Evolutionary conservation across 2,888 invertebrate species (phyloP).

Genomic region (Halocaridina rubra): DNA sequence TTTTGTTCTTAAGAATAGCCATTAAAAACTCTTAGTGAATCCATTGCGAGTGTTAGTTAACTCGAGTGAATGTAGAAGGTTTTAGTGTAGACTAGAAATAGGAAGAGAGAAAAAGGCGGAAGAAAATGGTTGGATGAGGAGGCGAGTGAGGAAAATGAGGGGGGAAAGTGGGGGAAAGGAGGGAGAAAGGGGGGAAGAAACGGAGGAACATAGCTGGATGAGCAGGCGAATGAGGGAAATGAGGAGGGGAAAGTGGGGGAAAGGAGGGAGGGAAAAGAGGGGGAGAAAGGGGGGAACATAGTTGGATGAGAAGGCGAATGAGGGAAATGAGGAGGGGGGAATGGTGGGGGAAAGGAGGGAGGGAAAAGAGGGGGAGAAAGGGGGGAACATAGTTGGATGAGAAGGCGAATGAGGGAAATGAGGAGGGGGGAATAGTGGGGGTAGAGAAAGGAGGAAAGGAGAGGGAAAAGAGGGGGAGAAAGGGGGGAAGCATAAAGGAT

Average conservation of each 20-base stretch:
- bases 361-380: neutral
- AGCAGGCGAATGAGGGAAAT: neutral
- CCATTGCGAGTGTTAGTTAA: too few relatives aligned
- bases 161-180: neutral
- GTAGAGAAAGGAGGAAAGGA: constrained; percentile 1
- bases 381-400: neutral
- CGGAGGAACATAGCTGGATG: neutral
- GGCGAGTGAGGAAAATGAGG: neutral
- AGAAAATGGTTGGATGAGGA: too few relatives aligned
- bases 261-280: neutral
- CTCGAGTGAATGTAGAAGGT: too few relatives aligned
- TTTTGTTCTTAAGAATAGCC: too few relatives aligned
- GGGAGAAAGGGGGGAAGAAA: neutral
- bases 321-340: neutral
- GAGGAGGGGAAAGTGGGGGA: neutral
- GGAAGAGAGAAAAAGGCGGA: too few relatives aligned
- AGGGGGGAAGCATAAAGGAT: neutral
- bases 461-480: neutral
- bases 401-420: neutral
- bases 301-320: neutral
- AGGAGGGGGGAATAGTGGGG: neutral
- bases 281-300: neutral
- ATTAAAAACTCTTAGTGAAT: too few relatives aligned
- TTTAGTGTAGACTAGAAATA: too few relatives aligned
- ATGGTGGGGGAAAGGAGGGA: neutral